phyloP scores from a whole-genome alignment of 1,140 invertebrate genomes.

The Drosophila saltans region DNA sequence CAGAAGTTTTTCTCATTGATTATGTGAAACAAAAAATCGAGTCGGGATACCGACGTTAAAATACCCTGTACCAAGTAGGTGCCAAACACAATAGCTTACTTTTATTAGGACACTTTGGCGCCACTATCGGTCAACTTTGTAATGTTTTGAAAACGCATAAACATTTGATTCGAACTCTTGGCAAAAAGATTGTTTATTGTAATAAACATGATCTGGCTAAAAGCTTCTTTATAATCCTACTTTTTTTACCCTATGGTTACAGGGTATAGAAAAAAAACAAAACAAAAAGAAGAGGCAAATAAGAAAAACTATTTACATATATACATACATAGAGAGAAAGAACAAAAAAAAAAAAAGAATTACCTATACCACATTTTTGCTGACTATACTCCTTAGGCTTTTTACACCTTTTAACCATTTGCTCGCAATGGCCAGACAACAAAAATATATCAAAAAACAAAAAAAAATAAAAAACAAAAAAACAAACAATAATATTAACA shows the following conservation, averaged over 20 bases:
- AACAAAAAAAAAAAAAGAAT: constrained; percentile 40
- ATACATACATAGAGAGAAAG: constrained; percentile 1
- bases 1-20: constrained; percentile 14
- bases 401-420: constrained; percentile 80
- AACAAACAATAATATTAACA: constrained; percentile 32
- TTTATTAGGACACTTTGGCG: too few species aligned
- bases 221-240: constrained; percentile 6
- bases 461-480: neutral
- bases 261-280: constrained; percentile 26
- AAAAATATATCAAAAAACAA: constrained; percentile 20
- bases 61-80: neutral
- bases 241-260: neutral
- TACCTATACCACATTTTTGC: constrained; percentile 78
- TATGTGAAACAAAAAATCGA: neutral
- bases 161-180: too few species aligned
- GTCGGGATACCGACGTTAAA: neutral
- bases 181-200: too few species aligned
- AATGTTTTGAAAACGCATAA: too few species aligned
- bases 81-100: too few species aligned
- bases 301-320: constrained; percentile 61
- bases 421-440: constrained; percentile 71
- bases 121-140: too few species aligned
- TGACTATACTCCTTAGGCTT: constrained; percentile 80
- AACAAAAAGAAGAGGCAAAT: constrained; percentile 6
- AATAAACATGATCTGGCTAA: neutral